These are phyloP conservation scores for Brachionus manjavacas DNA, from an alignment of 1,140 invertebrate species.

Conservation along the genomic window DNA sequence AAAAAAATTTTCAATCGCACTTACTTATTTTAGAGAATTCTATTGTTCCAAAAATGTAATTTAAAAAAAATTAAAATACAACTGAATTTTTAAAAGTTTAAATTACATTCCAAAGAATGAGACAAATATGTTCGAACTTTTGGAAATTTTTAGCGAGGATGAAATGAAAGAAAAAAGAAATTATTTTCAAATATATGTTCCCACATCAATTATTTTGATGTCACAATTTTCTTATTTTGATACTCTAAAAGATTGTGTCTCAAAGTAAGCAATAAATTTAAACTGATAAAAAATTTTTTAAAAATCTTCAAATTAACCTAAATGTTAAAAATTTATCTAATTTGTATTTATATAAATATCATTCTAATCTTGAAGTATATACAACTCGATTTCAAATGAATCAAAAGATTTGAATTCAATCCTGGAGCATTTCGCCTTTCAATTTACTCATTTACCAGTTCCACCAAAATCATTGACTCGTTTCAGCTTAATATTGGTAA, in stretches of 20 bases:
- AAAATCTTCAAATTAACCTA: too few relatives aligned
- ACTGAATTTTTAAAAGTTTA: not conserved
- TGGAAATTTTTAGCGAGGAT: not conserved
- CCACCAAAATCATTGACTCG: not conserved
- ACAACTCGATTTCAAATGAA: not conserved
- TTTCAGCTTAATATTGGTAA: conserved; percentile 4
- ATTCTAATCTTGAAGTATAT: not conserved
- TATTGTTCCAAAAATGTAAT: conserved; percentile 23
- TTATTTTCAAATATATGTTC: conserved; percentile 24
- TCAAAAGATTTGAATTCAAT: not conserved
- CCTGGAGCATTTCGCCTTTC: not conserved
- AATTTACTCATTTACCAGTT: conserved; percentile 1
- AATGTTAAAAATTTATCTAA: too few relatives aligned
- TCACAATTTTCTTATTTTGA: conserved; percentile 32
- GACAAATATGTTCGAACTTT: not conserved
- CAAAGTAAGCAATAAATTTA: not conserved
- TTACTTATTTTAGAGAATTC: conserved; percentile 18
- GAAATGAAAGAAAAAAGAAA: conserved; percentile 17
- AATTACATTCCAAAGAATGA: not conserved
- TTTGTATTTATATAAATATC: too few relatives aligned
- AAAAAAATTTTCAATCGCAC: not conserved
- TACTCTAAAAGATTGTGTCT: conserved; percentile 10
- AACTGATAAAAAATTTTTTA: too few relatives aligned
- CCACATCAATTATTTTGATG: conserved; percentile 31
- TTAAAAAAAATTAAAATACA: not conserved